Conservation (phyloP, 2,888 invertebrate genomes). For the Prenolepis imparis region DNA sequence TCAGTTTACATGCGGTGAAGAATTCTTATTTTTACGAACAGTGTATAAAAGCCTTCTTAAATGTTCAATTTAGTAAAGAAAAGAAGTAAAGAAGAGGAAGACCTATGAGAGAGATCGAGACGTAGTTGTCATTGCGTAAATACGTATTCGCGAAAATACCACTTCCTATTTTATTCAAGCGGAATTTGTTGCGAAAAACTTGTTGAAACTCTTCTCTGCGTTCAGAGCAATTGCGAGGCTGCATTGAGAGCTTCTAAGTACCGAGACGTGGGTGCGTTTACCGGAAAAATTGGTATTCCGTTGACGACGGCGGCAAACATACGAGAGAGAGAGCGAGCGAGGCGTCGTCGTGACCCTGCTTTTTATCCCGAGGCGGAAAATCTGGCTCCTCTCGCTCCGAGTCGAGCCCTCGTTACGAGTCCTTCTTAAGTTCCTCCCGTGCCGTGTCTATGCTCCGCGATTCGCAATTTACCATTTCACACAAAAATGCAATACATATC, state of each 20-base stretch:
- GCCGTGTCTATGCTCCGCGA: slow-evolving; percentile 56
- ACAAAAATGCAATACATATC: slow-evolving; percentile 60
- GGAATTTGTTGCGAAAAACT: slow-evolving; percentile 34
- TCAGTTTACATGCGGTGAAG: background rate
- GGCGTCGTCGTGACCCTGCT: slow-evolving; percentile 57
- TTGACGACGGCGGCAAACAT: slow-evolving; percentile 59
- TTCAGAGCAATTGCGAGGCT: slow-evolving; percentile 47
- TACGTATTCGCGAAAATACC: slow-evolving; percentile 23
- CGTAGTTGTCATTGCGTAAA: slow-evolving; percentile 20
- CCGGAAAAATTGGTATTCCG: slow-evolving; percentile 72
- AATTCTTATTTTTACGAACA: background rate
- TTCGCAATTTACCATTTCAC: slow-evolving; percentile 69
- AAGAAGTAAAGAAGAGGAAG: background rate
- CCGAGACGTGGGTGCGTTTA: slow-evolving; percentile 53
- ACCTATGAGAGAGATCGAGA: background rate
- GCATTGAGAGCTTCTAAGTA: slow-evolving; percentile 46
- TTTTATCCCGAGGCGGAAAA: slow-evolving; percentile 63
- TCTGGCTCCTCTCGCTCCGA: slow-evolving; percentile 43
- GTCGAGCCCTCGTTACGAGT: slow-evolving; percentile 58
- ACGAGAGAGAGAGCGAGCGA: slow-evolving; percentile 36
- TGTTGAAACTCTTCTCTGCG: slow-evolving; percentile 22
- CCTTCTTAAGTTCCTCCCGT: background rate
- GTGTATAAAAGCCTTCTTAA: background rate
- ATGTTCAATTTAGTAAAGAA: background rate
- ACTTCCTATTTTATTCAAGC: slow-evolving; percentile 49